Evolutionary conservation across 2,797 vertebrate genomes (phyloP), one percentile per base, ranked within the genome.

Genomic region (Sebastolobus alascanus): DNA sequence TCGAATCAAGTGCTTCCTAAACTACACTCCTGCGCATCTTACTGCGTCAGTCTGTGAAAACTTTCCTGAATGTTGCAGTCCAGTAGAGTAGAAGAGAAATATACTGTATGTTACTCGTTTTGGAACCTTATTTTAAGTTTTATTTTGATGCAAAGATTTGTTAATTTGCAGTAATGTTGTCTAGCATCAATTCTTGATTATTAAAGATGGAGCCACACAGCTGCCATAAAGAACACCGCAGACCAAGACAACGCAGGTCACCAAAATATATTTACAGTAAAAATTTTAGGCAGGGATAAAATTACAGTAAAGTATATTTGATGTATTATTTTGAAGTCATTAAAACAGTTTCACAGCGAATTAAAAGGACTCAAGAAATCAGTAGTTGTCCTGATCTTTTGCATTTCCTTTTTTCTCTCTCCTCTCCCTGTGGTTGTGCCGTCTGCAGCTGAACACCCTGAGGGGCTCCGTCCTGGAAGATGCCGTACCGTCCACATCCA

Each of bases 381-480:
- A 1, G 5, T 56, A 4, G 0, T 54, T 38, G 8, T 12, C 33
- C 11, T 83, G 9, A 79, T 20, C 4, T 27, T 60, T 55, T 46
- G 2, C 0, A 27, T 46, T 64, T 75, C 8, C 9, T 52, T 0
- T 35, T 29, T 77, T 65, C 3, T 63, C 46, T 8, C 60, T 20
- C 25, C 59, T n/a, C 46, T 52, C 16, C 31, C 29, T 10, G 14
- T 63, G 46, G 2, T 4, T 72, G 43, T 54, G n/a, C 46, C 46
- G 31, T 63, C 35, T 87, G 20, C 78, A 99, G 99, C 96, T 99
- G 71, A 97, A 97, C 90, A 99, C 98, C 0, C 92, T 99, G 88
- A 96, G 99, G 37, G 99, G 99, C 29, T 97, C 98, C 0, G 97
- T 99, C 72, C 93, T 99, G 76, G 99, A 99, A 93, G 98, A 99